Evolutionary conservation across 2,113 vertebrate genomes (phyloP).

Genomic region (Heterotis niloticus): DNA sequence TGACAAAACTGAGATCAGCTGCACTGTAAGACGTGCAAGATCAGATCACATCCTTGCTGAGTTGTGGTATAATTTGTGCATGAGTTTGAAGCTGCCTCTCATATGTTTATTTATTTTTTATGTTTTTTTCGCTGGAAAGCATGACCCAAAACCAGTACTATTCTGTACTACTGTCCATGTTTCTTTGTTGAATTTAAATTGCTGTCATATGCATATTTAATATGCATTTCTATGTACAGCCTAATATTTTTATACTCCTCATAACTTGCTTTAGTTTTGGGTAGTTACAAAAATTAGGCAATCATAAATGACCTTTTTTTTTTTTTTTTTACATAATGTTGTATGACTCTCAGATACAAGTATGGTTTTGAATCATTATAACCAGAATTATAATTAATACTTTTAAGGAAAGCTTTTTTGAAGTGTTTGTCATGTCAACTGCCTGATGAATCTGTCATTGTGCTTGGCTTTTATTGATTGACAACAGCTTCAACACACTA

Average conservation of each 20-base stretch:
- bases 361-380: not conserved
- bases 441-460: not conserved
- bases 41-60: not conserved
- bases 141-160: not conserved
- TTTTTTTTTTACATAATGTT: not conserved
- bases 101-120: too few relatives aligned
- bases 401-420: constrained; percentile 11
- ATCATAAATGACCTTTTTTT: not conserved
- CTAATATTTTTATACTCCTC: not conserved
- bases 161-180: constrained; percentile 4
- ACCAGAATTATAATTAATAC: not conserved
- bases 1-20: not conserved
- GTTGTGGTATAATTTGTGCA: constrained; percentile 10
- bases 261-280: not conserved
- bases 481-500: not conserved
- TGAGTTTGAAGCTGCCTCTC: not conserved
- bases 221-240: not conserved
- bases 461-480: not conserved
- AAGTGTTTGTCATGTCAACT: not conserved
- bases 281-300: not conserved
- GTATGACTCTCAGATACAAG: not conserved
- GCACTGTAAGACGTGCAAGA: not conserved
- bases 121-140: not conserved
- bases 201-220: not conserved
- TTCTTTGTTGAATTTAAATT: not conserved